phyloP scores from a whole-genome alignment of 2,113 vertebrate genomes.

The Stegostoma tigrinum region DNA sequence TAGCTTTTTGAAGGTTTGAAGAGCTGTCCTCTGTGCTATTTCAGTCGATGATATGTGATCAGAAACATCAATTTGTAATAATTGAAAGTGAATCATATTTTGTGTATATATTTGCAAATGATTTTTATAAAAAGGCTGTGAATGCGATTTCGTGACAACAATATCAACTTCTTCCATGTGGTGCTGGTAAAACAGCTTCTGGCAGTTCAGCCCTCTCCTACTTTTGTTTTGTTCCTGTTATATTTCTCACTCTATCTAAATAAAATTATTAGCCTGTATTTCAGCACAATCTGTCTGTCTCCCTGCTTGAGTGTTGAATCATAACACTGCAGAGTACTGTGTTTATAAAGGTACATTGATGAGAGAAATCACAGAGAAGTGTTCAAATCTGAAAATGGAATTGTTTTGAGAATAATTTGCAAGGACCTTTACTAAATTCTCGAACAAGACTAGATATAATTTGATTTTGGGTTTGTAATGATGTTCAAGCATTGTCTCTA shows the following conservation, averaged over 20 bases:
- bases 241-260: constrained; percentile 26
- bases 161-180: constrained; percentile 26
- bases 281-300: constrained; percentile 7
- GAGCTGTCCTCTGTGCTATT: not conserved
- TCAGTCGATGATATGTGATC: not conserved
- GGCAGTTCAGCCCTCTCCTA: constrained; percentile 17
- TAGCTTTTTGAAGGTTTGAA: not conserved
- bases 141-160: constrained; percentile 16
- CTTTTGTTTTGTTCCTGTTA: constrained; percentile 35
- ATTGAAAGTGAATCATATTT: constrained; percentile 32
- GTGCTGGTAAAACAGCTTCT: not conserved
- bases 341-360: not conserved
- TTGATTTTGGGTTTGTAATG: not conserved
- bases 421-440: not conserved
- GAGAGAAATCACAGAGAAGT: not conserved
- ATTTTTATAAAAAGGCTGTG: constrained; percentile 17
- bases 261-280: constrained; percentile 21
- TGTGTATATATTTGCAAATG: constrained; percentile 21
- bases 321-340: not conserved
- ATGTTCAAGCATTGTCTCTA: not conserved
- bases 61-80: not conserved
- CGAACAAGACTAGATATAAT: not conserved
- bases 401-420: not conserved
- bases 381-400: not conserved
- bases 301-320: constrained; percentile 20